Conservation (phyloP, 2,888 invertebrate genomes). For the Hyposoter dolosus region DNA sequence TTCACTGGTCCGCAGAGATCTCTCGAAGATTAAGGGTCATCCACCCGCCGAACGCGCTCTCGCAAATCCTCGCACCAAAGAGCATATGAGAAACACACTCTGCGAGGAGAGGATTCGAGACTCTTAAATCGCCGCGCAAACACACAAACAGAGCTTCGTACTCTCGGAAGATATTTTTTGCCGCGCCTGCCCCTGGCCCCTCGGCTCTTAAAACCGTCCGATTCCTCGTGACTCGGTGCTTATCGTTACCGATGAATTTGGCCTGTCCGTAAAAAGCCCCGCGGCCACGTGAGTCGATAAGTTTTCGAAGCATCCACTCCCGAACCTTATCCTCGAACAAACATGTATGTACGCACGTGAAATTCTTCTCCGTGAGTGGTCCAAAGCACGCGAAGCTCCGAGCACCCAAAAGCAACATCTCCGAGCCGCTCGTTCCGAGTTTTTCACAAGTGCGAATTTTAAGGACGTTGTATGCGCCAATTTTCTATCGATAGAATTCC, state of each 20-base stretch:
- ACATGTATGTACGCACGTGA: background rate
- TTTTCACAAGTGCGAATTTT: background rate
- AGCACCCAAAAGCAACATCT: background rate
- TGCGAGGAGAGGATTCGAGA: constrained; percentile 16
- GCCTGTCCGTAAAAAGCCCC: constrained; percentile 40
- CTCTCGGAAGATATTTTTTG: constrained; percentile 8
- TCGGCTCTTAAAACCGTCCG: background rate
- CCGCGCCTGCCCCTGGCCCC: background rate
- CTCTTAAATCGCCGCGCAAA: constrained; percentile 13
- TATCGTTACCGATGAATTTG: constrained; percentile 50
- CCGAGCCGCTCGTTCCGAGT: background rate
- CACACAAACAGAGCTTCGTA: constrained; percentile 33
- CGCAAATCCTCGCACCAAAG: constrained; percentile 27
- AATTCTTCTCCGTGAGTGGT: background rate
- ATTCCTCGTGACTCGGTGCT: constrained; percentile 36
- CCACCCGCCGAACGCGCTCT: constrained; percentile 61
- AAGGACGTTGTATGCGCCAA: no score
- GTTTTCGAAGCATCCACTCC: constrained; percentile 44
- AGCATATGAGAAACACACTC: constrained; percentile 13
- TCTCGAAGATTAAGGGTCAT: constrained; percentile 60
- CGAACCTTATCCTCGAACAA: background rate
- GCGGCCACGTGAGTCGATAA: constrained; percentile 59
- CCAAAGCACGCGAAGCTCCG: background rate
- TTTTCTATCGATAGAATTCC: no score
- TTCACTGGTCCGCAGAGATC: constrained; percentile 55